Percentiles rank a stretch among this genome's conserved stretches.
Conservation (phyloP, 2,113 vertebrate species). For the Myiozetetes cayanensis region DNA sequence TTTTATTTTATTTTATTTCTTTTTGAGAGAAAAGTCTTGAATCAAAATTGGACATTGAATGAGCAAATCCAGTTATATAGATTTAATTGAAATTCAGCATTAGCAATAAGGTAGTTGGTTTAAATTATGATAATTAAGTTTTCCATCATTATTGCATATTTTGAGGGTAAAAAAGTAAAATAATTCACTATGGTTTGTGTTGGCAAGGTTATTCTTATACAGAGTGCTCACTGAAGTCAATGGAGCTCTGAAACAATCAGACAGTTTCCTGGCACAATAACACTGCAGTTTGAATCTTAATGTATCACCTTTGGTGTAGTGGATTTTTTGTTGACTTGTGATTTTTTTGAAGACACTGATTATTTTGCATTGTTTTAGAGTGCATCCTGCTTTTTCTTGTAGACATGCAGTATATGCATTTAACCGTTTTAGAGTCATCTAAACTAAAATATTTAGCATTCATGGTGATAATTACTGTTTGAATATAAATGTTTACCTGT, state of each 20-base stretch:
- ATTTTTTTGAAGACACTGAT: neutral
- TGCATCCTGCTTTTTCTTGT: neutral
- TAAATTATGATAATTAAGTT: neutral
- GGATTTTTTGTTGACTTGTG: neutral
- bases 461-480: neutral
- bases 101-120: neutral
- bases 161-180: neutral
- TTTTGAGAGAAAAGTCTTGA: neutral
- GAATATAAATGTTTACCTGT: neutral
- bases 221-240: conserved; percentile 46
- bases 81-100: neutral
- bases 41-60: neutral
- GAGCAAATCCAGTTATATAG: neutral
- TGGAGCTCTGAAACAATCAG: neutral
- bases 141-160: neutral
- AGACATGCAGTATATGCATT: neutral
- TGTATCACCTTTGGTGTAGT: neutral
- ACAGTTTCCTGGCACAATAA: neutral
- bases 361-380: neutral
- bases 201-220: neutral
- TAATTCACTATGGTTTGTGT: neutral
- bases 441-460: neutral
- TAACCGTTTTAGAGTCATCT: neutral
- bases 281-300: neutral
- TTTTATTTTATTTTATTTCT: neutral